These are phyloP conservation scores for Drosophila sproati DNA, from an alignment of 1,140 invertebrate genomes.

Conservation along the genomic window DNA sequence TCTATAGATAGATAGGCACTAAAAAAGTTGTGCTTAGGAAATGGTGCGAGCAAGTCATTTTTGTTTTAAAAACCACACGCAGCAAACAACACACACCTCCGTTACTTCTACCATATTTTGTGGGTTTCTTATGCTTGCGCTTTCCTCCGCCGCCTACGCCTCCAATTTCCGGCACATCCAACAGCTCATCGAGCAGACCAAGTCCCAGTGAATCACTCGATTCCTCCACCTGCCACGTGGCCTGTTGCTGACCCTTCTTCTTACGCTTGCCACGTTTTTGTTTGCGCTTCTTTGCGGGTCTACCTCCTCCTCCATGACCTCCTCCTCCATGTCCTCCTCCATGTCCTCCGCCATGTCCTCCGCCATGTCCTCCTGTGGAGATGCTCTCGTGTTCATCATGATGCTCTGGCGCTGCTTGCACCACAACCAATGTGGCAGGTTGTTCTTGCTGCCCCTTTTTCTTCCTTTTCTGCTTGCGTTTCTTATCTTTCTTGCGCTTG, in stretches of 20 bases:
- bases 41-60: slow-evolving; percentile 79
- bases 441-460: slow-evolving; percentile 58
- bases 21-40: slow-evolving; percentile 65
- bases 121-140: slow-evolving; percentile 74
- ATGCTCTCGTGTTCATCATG: slow-evolving; percentile 55
- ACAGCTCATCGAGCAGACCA: slow-evolving; percentile 72
- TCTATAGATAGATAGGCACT: slow-evolving; percentile 63
- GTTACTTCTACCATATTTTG: slow-evolving; percentile 84
- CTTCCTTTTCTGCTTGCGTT: slow-evolving; percentile 42
- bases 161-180: slow-evolving; percentile 51
- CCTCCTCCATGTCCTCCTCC: slow-evolving; percentile 42
- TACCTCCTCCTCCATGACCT: slow-evolving; percentile 27
- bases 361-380: slow-evolving; percentile 14
- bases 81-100: slow-evolving; percentile 84
- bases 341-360: slow-evolving; percentile 7
- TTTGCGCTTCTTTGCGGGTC: slow-evolving; percentile 55
- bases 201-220: slow-evolving; percentile 60
- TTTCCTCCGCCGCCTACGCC: slow-evolving; percentile 59
- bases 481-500: slow-evolving; percentile 71
- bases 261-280: slow-evolving; percentile 68
- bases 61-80: slow-evolving; percentile 73
- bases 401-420: slow-evolving; percentile 70
- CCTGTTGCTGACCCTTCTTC: slow-evolving; percentile 67
- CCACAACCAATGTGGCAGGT: slow-evolving; percentile 71
- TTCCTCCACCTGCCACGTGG: slow-evolving; percentile 58